Evolutionary conservation across 2,888 invertebrate species (phyloP).

Genomic region (Diarsia brunnea): DNA sequence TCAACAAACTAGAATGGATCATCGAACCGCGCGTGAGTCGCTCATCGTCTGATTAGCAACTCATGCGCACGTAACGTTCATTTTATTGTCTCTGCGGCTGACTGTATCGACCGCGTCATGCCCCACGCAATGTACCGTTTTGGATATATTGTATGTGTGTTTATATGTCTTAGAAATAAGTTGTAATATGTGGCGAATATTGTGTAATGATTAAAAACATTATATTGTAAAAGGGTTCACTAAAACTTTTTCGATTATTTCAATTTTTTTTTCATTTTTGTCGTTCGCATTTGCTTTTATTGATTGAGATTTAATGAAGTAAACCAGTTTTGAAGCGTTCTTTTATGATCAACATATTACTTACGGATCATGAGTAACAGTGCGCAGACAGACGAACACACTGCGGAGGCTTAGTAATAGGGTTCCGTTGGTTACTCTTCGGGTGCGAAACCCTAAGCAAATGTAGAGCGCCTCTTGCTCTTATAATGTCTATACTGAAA

Average conservation of each 20-base stretch:
- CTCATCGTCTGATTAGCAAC: slow-evolving; percentile 50
- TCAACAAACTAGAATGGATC: slow-evolving; percentile 61
- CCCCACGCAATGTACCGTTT: slow-evolving; percentile 54
- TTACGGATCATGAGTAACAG: too few species aligned
- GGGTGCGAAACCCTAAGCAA: too few species aligned
- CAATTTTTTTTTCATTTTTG: neutral
- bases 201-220: neutral
- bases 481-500: neutral
- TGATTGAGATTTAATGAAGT: neutral
- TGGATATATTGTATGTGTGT: slow-evolving; percentile 18
- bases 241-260: neutral
- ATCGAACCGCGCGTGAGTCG: slow-evolving; percentile 59
- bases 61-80: slow-evolving; percentile 52
- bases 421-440: too few species aligned
- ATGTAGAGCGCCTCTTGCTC: neutral
- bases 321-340: neutral
- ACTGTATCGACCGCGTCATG: slow-evolving; percentile 60
- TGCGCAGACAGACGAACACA: too few species aligned
- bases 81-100: slow-evolving; percentile 57
- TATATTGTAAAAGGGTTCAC: neutral
- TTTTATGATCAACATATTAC: too few species aligned
- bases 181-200: slow-evolving; percentile 1
- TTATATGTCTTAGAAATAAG: slow-evolving; percentile 5
- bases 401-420: too few species aligned
- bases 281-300: neutral